Base-by-base conservation (phyloP, 2,888 invertebrate species). In the Meganola albula region DNA sequence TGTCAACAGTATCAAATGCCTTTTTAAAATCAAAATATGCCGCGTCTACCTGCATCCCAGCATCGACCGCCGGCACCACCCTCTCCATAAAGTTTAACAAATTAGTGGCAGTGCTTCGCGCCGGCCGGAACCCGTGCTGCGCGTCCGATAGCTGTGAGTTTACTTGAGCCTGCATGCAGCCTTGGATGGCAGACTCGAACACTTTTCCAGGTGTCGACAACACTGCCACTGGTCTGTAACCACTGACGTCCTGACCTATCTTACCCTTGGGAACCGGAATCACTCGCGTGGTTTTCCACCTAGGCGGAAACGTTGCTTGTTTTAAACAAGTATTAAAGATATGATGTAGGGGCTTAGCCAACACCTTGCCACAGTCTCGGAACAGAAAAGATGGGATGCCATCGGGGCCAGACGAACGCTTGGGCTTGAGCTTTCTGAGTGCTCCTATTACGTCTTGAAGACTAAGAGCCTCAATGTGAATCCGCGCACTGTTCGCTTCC, bases 191-290 rank as follows among this genome's bases (percentile, higher is more conserved):
- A 8, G 29, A 29, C 10, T 31, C 30, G 7, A 31, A 31, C 2
- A 31, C 30, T 10, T 31, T 31, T 1, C 24, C 30, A 2, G 24
- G 30, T 12, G 30, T 18, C 3, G 30, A 31, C 24, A 31, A 9
- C 11, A 31, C 20, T 7, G 30, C 30, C 9, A 31, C 18, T 9
- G 30, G 30, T 18, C 30, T 24, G 9, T 16, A 30, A 11, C 30
- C 3, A 29, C 13, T 2, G 2, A 5, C 22, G 24, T 16, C 16
- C 6, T 4, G 16, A 16, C 16, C 16, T 16, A 6, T 6, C 16
- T 16, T 16, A 16, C 16, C 16, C 16, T 16, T 16, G 6, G 16
- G 16, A 5, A 16, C 16, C 6, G 16, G 16, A 16, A 16, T n/a
- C n/a, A n/a, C n/a, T n/a, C n/a, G n/a, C n/a, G n/a, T n/a, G n/a